Base-by-base conservation (phyloP, 2,797 vertebrate species). In the Mastacembelus armatus region DNA sequence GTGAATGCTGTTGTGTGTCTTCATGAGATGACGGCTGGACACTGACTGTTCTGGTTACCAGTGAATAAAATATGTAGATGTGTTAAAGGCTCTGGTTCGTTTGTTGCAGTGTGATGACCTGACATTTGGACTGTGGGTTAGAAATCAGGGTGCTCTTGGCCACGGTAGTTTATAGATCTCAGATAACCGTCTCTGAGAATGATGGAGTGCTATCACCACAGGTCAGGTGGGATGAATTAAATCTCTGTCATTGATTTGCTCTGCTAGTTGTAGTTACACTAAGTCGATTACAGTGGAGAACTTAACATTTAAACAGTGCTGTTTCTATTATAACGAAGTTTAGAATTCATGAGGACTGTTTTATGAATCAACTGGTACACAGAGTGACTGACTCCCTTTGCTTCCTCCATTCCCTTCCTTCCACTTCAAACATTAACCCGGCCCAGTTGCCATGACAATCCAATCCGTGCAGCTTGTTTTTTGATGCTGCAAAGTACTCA, bases 381-480 rank as follows among this genome's bases (percentile, higher is more conserved):
- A 40, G 29, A 73, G 44, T 58, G 14, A 33, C 50, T 1, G 18
- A 50, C 26, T 54, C 29, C 40, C 51, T 49, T 58, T 47, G 63
- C 26, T 38, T 69, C 45, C 35, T 55, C 26, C 26, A 10, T n/a
- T 71, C 55, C 35, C 50, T 56, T 65, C 69, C 50, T 64, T 76
- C 26, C 55, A 62, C 82, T 85, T 80, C 80, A 84, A 85, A 82
- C 39, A 54, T 49, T n/a, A 87, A 82, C 85, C 81, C 63, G 71
- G 48, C 77, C 83, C 80, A 77, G 89, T 92, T 91, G 88, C 89
- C 84, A 92, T 92, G 89, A 86, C 86, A 73, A 89, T 91, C 82
- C 82, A 79, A 79, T 85, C 71, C 74, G 71, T 74, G 82, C 78
- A 68, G 78, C 79, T 84, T 84, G 76, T 85, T 81, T 88, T 84